Base-by-base conservation (phyloP, 2,888 invertebrate genomes). In the Bellardia bayeri region DNA sequence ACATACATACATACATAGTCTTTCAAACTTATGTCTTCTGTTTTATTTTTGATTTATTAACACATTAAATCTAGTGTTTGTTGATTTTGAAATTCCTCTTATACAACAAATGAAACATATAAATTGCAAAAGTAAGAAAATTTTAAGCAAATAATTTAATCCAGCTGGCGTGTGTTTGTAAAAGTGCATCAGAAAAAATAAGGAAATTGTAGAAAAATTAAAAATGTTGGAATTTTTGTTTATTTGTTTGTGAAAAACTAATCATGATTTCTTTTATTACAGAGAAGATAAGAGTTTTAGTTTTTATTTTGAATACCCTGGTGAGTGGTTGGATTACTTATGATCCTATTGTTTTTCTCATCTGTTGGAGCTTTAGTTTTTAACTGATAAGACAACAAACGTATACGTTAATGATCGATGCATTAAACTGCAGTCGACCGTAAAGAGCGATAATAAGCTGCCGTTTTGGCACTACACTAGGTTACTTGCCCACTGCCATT, bases 361-460 rank as follows among this genome's bases (percentile, higher is more conserved):
- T 87, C 87, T 87, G 87, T 82, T 75, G 63, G 86, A 85, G 88
- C 85, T 88, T 83, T 86, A 83, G 78, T 85, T 88, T 68, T 85
- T 63, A 69, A 78, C 82, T 87, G 88, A 88, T 88, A 88, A 88
- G 85, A 83, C 86, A 63, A 78, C 81, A 80, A 72, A 54, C 61
- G 78, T 68, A 80, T 76, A 80, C 88, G 78, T 74, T 82, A 71
- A 69, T 83, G 88, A 85, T 87, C 85, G 85, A 87, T 87, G 87
- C 87, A 87, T 87, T 87, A 71, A 85, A 85, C 40, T 85, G 87
- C 79, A 87, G 78, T 64, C 85, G 85, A 87, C 69, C 79, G 64
- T 64, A 58, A 75, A 71, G 49, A 78, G 79, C 82, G 87, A 87
- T 87, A 87, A 87, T 79, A 56, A 85, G 85, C 82, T 79, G 75